phyloP scores from a whole-genome alignment of 2,888 invertebrate genomes.

The Meta bourneti region DNA sequence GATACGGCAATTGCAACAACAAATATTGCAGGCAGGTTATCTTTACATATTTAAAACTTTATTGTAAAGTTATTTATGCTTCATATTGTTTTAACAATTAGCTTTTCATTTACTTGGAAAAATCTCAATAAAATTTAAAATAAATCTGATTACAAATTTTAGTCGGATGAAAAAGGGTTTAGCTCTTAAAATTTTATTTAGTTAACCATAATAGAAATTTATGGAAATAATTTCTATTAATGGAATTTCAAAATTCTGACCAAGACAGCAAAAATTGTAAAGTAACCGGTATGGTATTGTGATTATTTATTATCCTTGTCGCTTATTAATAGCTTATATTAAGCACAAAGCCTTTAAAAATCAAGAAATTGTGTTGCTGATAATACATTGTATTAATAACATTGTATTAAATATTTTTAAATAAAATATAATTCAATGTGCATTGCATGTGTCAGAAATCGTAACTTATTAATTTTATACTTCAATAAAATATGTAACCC shows the following conservation, averaged over 20 bases:
- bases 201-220: background rate
- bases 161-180: background rate
- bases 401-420: no score
- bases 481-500: no score
- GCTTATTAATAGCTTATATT: no score
- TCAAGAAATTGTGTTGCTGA: no score
- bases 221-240: background rate
- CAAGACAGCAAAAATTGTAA: no score
- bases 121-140: background rate
- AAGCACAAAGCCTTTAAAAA: no score
- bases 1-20: conserved; percentile 33
- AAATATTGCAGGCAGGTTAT: conserved; percentile 29
- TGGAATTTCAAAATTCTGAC: background rate
- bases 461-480: no score
- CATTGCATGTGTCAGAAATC: no score
- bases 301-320: no score
- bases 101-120: background rate
- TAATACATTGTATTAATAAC: no score
- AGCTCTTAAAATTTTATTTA: background rate
- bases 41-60: background rate
- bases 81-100: background rate
- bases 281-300: no score
- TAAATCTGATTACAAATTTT: background rate
- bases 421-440: no score
- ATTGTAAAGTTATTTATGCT: background rate